Evolutionary conservation across 2,797 vertebrate genomes (phyloP).

Genomic region (Alauda arvensis): DNA sequence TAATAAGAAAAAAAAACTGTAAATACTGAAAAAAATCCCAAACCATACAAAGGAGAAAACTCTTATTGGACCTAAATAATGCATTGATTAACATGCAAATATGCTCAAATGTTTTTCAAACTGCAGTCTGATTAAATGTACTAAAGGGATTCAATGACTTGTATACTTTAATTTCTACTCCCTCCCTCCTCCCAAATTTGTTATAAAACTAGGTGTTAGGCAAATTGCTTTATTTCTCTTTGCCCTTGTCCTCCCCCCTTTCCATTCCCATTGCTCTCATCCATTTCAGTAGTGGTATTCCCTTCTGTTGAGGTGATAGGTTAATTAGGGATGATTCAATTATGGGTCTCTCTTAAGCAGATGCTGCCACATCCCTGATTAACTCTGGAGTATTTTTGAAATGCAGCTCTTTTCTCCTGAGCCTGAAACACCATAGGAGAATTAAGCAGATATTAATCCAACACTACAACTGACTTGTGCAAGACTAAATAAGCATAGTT

Average conservation of each 20-base stretch:
- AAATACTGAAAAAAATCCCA: slow-evolving; percentile 9
- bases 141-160: slow-evolving; percentile 1
- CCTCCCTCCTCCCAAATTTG: neutral
- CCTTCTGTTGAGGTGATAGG: slow-evolving; percentile 37
- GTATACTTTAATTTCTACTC: slow-evolving; percentile 11
- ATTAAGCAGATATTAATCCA: slow-evolving; percentile 46
- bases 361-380: slow-evolving; percentile 52
- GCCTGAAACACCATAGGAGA: neutral
- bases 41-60: neutral
- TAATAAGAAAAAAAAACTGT: neutral
- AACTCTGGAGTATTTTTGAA: slow-evolving; percentile 37
- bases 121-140: slow-evolving; percentile 2
- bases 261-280: neutral
- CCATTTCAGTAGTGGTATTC: slow-evolving; percentile 31
- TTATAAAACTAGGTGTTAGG: neutral
- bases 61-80: neutral
- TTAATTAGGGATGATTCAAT: slow-evolving; percentile 49
- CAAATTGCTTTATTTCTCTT: slow-evolving; percentile 12
- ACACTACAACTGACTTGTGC: neutral
- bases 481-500: neutral
- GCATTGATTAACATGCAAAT: neutral
- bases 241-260: neutral
- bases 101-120: slow-evolving; percentile 26
- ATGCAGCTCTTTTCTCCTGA: slow-evolving; percentile 35
- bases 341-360: slow-evolving; percentile 49